phyloP scores from a whole-genome alignment of 2,888 invertebrate genomes.

The Lasioglossum zephyrum region DNA sequence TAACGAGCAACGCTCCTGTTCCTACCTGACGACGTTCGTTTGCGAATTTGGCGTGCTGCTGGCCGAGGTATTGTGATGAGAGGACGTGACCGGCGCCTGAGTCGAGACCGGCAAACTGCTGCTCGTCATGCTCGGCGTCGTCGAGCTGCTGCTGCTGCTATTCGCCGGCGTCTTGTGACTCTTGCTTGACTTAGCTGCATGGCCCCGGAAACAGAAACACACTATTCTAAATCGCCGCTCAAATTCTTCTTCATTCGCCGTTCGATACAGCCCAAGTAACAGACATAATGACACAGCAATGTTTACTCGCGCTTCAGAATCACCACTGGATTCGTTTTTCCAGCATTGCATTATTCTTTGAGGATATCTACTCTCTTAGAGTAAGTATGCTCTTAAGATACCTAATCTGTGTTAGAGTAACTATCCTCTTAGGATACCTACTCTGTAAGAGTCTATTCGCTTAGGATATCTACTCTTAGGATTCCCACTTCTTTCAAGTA shows the following conservation, averaged over 20 bases:
- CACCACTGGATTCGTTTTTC: too few species aligned
- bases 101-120: constrained; percentile 75
- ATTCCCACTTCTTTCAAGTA: too few species aligned
- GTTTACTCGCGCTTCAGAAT: too few species aligned
- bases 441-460: too few species aligned
- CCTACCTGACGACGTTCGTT: constrained; percentile 82
- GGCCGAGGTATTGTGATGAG: constrained; percentile 77
- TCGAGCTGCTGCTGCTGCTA: constrained; percentile 78
- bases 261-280: background rate
- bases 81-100: constrained; percentile 74
- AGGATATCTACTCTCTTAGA: too few species aligned
- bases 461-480: too few species aligned
- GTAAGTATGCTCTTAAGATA: too few species aligned
- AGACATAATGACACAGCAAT: too few species aligned
- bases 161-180: constrained; percentile 82
- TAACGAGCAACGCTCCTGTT: constrained; percentile 32
- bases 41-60: constrained; percentile 81
- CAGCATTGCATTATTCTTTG: too few species aligned
- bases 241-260: background rate
- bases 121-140: constrained; percentile 77
- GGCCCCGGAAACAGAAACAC: constrained; percentile 9
- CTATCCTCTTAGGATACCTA: too few species aligned
- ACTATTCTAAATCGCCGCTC: background rate
- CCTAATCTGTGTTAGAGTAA: too few species aligned
- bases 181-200: constrained; percentile 82